Conservation (phyloP, 1,140 invertebrate species). For the Bicyclus anynana region DNA sequence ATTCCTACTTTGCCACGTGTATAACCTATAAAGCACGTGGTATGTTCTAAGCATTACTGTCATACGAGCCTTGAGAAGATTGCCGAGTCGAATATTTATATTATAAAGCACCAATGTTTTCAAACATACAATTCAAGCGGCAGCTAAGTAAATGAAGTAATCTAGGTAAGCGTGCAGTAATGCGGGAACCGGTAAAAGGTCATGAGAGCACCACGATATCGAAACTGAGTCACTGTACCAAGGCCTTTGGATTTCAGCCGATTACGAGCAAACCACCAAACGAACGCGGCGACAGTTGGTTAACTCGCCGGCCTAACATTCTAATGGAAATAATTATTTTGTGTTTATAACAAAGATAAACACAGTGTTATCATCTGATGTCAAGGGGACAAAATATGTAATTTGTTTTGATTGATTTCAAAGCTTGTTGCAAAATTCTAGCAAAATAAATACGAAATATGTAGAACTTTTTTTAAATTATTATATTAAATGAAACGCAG, state of each 20-base stretch:
- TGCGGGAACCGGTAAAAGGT: slow-evolving; percentile 62
- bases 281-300: slow-evolving; percentile 26
- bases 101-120: background rate
- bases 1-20: no score
- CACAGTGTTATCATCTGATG: slow-evolving; percentile 15
- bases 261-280: slow-evolving; percentile 30
- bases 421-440: background rate
- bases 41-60: background rate
- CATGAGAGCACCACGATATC: slow-evolving; percentile 64
- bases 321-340: slow-evolving; percentile 32
- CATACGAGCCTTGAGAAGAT: background rate
- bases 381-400: slow-evolving; percentile 10
- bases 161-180: slow-evolving; percentile 44
- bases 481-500: background rate
- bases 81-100: background rate
- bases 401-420: background rate
- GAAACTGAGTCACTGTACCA: slow-evolving; percentile 72
- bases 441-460: no score
- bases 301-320: slow-evolving; percentile 35
- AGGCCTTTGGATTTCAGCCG: slow-evolving; percentile 62
- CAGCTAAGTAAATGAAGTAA: slow-evolving; percentile 24
- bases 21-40: no score
- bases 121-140: background rate
- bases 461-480: no score
- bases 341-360: background rate